Evolutionary conservation across 2,888 invertebrate genomes (phyloP).

Genomic region (Drosophila eohydei): DNA sequence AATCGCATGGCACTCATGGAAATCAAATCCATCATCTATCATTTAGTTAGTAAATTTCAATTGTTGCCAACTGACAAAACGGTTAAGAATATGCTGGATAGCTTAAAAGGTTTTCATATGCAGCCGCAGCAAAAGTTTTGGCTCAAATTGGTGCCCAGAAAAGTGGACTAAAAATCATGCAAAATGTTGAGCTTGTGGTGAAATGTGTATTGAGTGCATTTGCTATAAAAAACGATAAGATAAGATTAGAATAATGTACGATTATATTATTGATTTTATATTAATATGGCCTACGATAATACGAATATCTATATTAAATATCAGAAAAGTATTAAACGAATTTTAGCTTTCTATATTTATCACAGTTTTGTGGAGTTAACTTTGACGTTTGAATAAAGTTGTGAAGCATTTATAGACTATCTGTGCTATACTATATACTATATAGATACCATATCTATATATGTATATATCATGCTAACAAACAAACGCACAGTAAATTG

Average conservation of each 20-base stretch:
- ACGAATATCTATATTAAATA: neutral
- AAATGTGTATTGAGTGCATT: conserved; percentile 3
- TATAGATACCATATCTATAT: neutral
- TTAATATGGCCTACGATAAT: neutral
- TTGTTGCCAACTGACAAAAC: conserved; percentile 65
- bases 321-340: neutral
- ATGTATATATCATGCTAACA: no score
- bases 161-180: neutral
- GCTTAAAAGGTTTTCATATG: conserved; percentile 46
- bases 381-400: neutral
- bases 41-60: conserved; percentile 66
- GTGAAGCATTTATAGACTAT: neutral
- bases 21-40: conserved; percentile 72
- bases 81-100: conserved; percentile 56
- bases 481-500: neutral
- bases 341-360: neutral
- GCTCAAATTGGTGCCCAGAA: conserved; percentile 64
- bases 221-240: neutral
- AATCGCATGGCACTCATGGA: conserved; percentile 79
- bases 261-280: neutral
- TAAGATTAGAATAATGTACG: neutral
- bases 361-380: neutral
- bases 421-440: neutral
- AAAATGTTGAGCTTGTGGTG: neutral
- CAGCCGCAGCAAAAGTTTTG: conserved; percentile 71